Evolutionary conservation across 2,888 invertebrate genomes (phyloP), one percentile per base, ranked within the genome.

Genomic region (Aleiodes testaceus): DNA sequence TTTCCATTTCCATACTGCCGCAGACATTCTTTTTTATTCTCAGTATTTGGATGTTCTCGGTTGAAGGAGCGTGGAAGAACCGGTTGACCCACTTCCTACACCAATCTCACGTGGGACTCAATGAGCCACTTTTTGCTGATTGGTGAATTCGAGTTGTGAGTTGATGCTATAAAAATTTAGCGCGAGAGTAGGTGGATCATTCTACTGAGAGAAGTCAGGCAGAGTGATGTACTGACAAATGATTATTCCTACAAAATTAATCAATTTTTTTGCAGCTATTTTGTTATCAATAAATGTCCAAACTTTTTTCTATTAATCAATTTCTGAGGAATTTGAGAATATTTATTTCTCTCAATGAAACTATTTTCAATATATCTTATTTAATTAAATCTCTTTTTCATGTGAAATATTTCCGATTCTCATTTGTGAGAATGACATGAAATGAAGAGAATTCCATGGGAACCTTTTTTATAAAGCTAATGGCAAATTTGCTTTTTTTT

Each of bases 131-230:
- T 83, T 20, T 42, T 71, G 42, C 72, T 50, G 70, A 82, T 82
- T 81, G 81, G 85, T 73, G 74, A 73, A 73, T 67, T 67, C 74
- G 77, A 78, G 72, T 80, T 81, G 80, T 80, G 82, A 78, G 73
- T 74, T 78, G 74, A 69, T 61, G 52, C 79, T 85, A 85, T 85
- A 85, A 85, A 78, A 82, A 80, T 74, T 76, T 74, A 77, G 70
- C 65, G 42, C 55, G 66, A 53, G 30, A 72, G 69, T 63, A 64
- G 68, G 72, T 65, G 67, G 63, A 69, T 72, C 77, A 78, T 78
- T 79, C 74, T 50, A 59, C 55, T 55, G 30, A 64, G 59, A 45
- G 45, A 30, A 69, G 63, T 63, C 47, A n/a, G 45, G 47, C 45
- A 26, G 18, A 18, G 12, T 14, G 45, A 69, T 71, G 69, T 61